These are phyloP conservation scores for Pteruthius melanotis DNA, from an alignment of 2,113 vertebrate genomes.

Conservation along the genomic window DNA sequence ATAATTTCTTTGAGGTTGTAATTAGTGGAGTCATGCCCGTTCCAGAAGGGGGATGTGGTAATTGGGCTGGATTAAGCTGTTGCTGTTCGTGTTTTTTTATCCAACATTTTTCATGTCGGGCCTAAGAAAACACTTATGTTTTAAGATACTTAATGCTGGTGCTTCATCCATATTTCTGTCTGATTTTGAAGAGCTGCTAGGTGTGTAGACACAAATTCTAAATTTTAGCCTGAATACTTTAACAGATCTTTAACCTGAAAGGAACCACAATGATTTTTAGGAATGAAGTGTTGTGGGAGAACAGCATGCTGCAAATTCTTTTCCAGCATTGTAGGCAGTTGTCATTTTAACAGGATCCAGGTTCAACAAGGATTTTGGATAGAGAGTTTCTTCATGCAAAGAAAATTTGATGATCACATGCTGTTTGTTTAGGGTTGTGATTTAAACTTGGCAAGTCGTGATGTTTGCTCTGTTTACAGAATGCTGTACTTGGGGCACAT, in stretches of 20 bases:
- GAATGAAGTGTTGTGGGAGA: background rate
- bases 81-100: background rate
- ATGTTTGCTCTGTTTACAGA: background rate
- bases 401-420: background rate
- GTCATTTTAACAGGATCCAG: background rate
- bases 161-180: background rate
- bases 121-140: background rate
- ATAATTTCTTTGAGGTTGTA: slow-evolving; percentile 23
- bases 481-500: background rate
- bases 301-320: background rate
- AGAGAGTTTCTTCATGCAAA: background rate
- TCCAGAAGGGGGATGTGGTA: background rate
- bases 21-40: slow-evolving; percentile 30
- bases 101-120: background rate
- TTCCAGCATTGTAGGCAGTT: background rate
- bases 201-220: background rate
- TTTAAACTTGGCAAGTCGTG: background rate
- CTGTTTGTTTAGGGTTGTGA: background rate
- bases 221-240: background rate
- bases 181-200: background rate
- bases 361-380: background rate
- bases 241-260: background rate
- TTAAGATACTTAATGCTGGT: background rate
- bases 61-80: background rate
- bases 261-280: background rate